Evolutionary conservation across 1,140 invertebrate genomes (phyloP).

Genomic region (Drosophila gunungcola): DNA sequence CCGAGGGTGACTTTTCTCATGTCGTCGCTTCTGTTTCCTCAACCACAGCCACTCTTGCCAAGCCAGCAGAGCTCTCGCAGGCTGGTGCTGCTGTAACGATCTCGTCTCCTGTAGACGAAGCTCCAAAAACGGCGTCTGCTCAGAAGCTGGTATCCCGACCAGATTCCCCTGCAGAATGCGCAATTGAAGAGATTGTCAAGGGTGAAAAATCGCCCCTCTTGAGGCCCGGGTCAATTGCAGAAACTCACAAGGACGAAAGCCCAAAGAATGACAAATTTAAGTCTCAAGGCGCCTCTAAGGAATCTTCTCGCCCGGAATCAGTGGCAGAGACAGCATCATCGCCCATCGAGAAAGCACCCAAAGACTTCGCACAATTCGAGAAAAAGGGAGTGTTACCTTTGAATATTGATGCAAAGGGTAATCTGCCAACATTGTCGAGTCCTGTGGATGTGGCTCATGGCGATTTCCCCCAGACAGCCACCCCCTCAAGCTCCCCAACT

Average conservation of each 20-base stretch:
- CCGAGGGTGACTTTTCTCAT: slow-evolving; percentile 59
- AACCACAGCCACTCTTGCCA: neutral
- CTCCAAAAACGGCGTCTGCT: slow-evolving; percentile 21
- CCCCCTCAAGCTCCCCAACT: slow-evolving; percentile 23
- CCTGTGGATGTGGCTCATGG: slow-evolving; percentile 40
- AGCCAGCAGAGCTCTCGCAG: slow-evolving; percentile 43
- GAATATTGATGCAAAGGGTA: slow-evolving; percentile 4
- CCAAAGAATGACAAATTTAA: slow-evolving; percentile 13
- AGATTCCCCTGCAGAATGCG: slow-evolving; percentile 42
- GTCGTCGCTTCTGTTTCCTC: neutral
- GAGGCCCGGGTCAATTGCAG: slow-evolving; percentile 18
- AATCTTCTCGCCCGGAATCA: slow-evolving; percentile 29
- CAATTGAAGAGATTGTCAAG: slow-evolving; percentile 13
- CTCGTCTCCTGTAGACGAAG: slow-evolving; percentile 67
- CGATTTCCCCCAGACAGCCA: slow-evolving; percentile 26
- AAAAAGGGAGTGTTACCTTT: neutral
- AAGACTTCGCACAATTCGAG: slow-evolving; percentile 9
- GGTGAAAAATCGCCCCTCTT: slow-evolving; percentile 10
- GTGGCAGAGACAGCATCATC: slow-evolving; percentile 24
- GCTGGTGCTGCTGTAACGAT: slow-evolving; percentile 36
- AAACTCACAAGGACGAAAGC: slow-evolving; percentile 7
- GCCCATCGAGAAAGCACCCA: slow-evolving; percentile 18
- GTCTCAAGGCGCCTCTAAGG: slow-evolving; percentile 27
- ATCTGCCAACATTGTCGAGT: slow-evolving; percentile 23
- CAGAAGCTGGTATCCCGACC: slow-evolving; percentile 25